A percentile compares a stretch with the other conserved stretches of the same genome.
Conservation (phyloP, 2,797 vertebrate genomes). For the Falco rusticolus region DNA sequence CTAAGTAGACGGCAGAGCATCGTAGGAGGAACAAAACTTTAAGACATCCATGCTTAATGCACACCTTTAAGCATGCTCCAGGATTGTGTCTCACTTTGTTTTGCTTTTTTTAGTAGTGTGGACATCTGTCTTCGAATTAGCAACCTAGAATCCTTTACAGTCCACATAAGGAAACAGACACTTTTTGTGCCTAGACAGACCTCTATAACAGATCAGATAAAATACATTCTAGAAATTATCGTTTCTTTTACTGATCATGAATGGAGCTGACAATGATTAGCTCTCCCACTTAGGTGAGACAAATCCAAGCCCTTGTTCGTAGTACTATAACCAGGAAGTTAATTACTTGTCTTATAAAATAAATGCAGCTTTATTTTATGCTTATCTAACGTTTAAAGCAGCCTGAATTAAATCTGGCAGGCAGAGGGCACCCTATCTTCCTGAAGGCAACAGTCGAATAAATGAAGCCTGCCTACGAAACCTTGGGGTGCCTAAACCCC, state of each 20-base stretch:
- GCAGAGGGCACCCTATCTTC: conserved; percentile 42
- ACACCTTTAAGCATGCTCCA: neutral
- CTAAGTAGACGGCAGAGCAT: neutral
- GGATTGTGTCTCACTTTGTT: neutral
- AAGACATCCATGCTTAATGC: neutral
- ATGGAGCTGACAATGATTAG: neutral
- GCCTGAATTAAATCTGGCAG: conserved; percentile 20
- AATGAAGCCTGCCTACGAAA: neutral
- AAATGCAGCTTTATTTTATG: neutral
- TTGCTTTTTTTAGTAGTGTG: neutral
- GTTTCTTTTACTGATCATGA: neutral
- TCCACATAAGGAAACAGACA: neutral
- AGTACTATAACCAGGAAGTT: neutral
- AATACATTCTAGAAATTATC: neutral
- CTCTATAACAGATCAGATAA: neutral
- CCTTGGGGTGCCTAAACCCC: neutral
- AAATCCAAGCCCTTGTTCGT: neutral
- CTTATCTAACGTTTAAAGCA: neutral
- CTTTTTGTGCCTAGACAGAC: neutral
- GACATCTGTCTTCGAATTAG: neutral
- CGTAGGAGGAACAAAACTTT: neutral
- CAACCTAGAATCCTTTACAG: neutral
- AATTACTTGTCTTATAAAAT: neutral
- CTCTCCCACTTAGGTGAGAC: neutral
- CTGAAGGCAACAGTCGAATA: neutral